phyloP scores from a whole-genome alignment of 2,888 invertebrate genomes.

The Hypomecis punctinalis region DNA sequence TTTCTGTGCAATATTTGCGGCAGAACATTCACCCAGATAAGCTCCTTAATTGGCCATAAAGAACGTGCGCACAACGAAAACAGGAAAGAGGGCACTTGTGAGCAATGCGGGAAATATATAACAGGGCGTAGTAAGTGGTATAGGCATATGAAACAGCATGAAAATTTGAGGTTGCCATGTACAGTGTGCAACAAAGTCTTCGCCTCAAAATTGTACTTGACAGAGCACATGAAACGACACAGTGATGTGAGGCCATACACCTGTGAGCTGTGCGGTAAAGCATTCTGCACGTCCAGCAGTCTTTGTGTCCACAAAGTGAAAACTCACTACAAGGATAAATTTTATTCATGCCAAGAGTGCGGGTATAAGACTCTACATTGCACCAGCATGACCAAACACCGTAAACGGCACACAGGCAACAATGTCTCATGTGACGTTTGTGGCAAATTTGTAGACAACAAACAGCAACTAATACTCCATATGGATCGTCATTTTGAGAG shows the following conservation, averaged over 20 bases:
- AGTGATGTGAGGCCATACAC: slow-evolving; percentile 61
- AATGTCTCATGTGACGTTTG: slow-evolving; percentile 64
- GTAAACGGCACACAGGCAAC: slow-evolving; percentile 54
- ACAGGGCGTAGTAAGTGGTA: slow-evolving; percentile 60
- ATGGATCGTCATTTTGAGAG: slow-evolving; percentile 63
- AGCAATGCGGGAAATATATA: slow-evolving; percentile 66
- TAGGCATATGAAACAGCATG: slow-evolving; percentile 61
- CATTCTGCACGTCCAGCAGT: slow-evolving; percentile 65
- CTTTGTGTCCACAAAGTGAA: slow-evolving; percentile 63
- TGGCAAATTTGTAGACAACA: slow-evolving; percentile 62
- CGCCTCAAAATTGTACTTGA: slow-evolving; percentile 45
- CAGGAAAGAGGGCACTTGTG: slow-evolving; percentile 61
- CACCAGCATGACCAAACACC: slow-evolving; percentile 55
- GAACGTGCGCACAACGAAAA: slow-evolving; percentile 61
- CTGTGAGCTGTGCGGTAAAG: slow-evolving; percentile 69
- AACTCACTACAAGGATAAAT: slow-evolving; percentile 55
- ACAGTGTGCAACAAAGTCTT: slow-evolving; percentile 59
- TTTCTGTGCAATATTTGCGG: slow-evolving; percentile 64
- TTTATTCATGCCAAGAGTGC: slow-evolving; percentile 62
- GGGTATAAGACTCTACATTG: slow-evolving; percentile 54
- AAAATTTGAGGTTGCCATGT: slow-evolving; percentile 48
- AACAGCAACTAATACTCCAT: slow-evolving; percentile 58
- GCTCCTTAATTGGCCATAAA: slow-evolving; percentile 62
- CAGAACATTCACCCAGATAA: slow-evolving; percentile 61
- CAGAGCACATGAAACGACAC: slow-evolving; percentile 65